Conservation (phyloP, 2,888 invertebrate species). For the Nemotelus nigrinus region DNA sequence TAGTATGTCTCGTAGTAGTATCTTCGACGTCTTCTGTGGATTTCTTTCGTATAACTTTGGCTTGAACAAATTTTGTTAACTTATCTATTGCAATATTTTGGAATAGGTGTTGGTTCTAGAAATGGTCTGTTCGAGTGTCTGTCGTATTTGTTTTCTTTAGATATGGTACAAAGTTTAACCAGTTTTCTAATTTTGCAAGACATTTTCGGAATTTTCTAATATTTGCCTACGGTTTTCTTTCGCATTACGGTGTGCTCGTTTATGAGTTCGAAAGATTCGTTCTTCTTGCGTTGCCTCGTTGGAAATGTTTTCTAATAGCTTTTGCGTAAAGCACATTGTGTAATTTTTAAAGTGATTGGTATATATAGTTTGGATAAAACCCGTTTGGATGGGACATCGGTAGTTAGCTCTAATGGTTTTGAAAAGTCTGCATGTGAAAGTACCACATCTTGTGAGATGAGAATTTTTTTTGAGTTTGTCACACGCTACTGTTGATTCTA, state of each 20-base stretch:
- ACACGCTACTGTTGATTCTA: no score
- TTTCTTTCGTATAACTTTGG: no score
- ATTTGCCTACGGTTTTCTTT: background rate
- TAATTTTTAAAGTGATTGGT: background rate
- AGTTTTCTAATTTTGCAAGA: no score
- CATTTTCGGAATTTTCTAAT: background rate
- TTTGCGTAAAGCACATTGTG: background rate
- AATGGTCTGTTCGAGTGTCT: no score
- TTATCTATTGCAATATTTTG: no score
- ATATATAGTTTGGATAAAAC: no score
- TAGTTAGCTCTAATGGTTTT: background rate
- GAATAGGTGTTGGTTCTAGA: no score
- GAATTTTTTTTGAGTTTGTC: background rate
- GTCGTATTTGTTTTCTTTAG: no score
- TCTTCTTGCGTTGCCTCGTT: background rate
- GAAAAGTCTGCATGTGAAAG: slow-evolving; percentile 3
- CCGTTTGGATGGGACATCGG: background rate
- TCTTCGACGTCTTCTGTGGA: no score
- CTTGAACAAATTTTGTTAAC: no score
- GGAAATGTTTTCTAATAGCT: background rate
- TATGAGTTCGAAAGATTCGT: background rate
- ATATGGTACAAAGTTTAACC: no score
- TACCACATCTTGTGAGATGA: slow-evolving; percentile 9
- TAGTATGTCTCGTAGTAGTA: background rate
- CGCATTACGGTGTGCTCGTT: background rate